Conservation (phyloP, 2,797 vertebrate species). For the Avahi laniger region DNA sequence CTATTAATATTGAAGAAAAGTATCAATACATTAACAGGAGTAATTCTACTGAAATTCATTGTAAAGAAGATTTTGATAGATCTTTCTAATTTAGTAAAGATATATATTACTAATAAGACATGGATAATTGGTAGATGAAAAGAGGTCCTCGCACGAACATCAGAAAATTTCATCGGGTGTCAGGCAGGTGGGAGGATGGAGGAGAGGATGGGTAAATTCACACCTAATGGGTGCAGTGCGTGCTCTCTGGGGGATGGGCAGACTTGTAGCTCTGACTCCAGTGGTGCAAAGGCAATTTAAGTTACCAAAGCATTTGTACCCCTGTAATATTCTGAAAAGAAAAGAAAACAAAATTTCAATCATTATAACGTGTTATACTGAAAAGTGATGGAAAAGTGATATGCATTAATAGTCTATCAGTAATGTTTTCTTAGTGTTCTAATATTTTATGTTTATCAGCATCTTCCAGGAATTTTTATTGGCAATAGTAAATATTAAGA, state of each 20-base stretch:
- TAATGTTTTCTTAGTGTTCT: neutral
- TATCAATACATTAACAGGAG: neutral
- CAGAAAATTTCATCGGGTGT: neutral
- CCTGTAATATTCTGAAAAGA: no score
- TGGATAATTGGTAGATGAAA: neutral
- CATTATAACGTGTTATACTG: neutral
- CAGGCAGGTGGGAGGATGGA: no score
- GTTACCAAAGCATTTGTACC: no score
- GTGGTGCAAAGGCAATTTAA: no score
- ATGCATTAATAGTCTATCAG: neutral
- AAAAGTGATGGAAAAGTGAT: neutral
- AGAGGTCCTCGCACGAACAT: neutral
- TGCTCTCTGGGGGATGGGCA: no score
- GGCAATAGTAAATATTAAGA: constrained; percentile 21
- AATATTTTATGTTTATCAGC: constrained; percentile 1
- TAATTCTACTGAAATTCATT: neutral
- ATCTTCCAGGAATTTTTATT: neutral
- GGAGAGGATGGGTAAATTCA: no score
- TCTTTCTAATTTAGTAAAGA: neutral
- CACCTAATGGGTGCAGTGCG: no score
- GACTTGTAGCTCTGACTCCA: no score
- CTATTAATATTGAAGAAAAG: neutral
- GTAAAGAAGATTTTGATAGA: neutral
- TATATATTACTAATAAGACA: neutral
- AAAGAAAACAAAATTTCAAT: neutral